These are phyloP conservation scores for Epinephelus cyanopodus DNA, from an alignment of 2,113 vertebrate species.

Conservation along the genomic window DNA sequence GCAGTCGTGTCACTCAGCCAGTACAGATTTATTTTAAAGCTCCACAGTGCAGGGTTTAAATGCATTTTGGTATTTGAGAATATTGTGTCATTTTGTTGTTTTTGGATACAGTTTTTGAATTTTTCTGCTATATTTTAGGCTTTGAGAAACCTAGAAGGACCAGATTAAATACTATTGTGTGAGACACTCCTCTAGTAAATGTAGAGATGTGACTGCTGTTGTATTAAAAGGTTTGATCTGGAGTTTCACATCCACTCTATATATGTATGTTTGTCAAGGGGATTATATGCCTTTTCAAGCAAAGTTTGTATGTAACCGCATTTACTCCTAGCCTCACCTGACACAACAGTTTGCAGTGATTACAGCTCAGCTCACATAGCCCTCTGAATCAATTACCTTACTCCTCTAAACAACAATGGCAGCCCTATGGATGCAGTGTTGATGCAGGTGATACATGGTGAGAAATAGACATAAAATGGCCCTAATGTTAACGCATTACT, in stretches of 20 bases:
- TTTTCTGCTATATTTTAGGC: not conserved
- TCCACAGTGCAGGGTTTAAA: not conserved
- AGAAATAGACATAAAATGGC: no score
- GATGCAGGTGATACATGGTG: no score
- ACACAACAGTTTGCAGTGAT: no score
- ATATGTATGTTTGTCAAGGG: not conserved
- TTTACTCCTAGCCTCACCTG: no score
- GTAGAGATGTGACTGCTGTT: no score
- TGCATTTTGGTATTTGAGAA: not conserved
- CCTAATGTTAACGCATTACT: no score
- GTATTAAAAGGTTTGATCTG: not conserved
- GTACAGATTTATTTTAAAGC: not conserved
- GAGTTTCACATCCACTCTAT: not conserved
- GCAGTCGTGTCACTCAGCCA: not conserved
- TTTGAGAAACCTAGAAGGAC: not conserved
- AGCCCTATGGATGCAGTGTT: no score
- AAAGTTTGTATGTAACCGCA: not conserved
- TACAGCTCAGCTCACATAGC: no score
- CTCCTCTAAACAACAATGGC: no score
- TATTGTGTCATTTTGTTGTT: not conserved
- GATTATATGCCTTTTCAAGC: no score
- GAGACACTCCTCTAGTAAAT: not conserved
- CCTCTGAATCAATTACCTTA: no score
- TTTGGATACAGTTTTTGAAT: not conserved
- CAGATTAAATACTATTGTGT: not conserved